Evolutionary conservation across 1,140 invertebrate species (phyloP).

Genomic region (Drosophila nebulosa): DNA sequence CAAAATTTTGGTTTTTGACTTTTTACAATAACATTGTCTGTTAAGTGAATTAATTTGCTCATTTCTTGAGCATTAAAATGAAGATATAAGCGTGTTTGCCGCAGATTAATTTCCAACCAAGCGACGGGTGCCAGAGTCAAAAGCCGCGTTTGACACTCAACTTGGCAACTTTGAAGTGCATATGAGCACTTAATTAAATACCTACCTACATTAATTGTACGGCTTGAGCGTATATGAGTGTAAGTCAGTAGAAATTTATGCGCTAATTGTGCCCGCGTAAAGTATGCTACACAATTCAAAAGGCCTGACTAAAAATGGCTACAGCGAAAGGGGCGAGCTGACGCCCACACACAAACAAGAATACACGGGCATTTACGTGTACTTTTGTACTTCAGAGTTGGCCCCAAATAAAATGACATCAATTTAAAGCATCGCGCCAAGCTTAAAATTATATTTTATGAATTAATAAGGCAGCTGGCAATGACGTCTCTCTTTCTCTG

Average conservation of each 20-base stretch:
- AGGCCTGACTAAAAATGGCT: slow-evolving; percentile 14
- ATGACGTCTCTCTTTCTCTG: slow-evolving; percentile 27
- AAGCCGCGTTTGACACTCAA: not conserved
- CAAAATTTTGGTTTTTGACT: not conserved
- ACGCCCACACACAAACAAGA: not conserved
- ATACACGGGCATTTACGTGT: not conserved
- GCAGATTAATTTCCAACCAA: not conserved
- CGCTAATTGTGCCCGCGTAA: slow-evolving; percentile 27
- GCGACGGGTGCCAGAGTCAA: too few species aligned
- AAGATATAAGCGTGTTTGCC: not conserved
- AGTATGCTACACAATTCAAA: slow-evolving; percentile 27
- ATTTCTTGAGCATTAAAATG: not conserved
- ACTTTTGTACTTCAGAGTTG: not conserved
- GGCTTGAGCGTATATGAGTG: not conserved
- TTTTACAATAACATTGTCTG: not conserved
- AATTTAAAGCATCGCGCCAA: slow-evolving; percentile 41
- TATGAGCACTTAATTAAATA: slow-evolving; percentile 35
- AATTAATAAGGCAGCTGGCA: slow-evolving; percentile 71
- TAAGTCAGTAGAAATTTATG: slow-evolving; percentile 39
- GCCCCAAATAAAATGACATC: slow-evolving; percentile 44
- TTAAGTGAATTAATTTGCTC: not conserved
- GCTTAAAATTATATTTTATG: slow-evolving; percentile 65
- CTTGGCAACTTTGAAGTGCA: slow-evolving; percentile 5
- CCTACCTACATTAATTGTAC: slow-evolving; percentile 6
- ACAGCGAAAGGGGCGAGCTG: not conserved